Evolutionary conservation across 2,888 invertebrate genomes (phyloP).

Genomic region (Dione vanillae): DNA sequence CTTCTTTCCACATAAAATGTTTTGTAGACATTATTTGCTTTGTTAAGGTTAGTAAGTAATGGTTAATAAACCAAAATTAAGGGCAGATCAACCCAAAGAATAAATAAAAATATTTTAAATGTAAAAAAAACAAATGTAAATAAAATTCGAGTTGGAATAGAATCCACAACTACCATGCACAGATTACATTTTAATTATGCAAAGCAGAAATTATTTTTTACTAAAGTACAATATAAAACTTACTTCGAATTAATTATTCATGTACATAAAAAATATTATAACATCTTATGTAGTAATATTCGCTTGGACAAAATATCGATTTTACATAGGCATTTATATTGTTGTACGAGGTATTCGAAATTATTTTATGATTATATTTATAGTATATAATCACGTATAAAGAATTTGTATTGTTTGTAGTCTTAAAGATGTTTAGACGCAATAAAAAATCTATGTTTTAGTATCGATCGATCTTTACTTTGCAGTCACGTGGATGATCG

Average conservation of each 20-base stretch:
- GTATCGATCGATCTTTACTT: constrained; percentile 64
- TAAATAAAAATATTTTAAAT: not conserved
- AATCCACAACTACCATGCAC: not conserved
- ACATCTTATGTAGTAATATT: constrained; percentile 18
- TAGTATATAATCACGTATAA: not conserved
- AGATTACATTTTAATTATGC: not conserved
- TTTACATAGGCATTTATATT: constrained; percentile 21
- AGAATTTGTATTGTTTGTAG: not conserved
- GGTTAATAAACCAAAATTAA: not conserved
- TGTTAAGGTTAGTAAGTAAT: no score
- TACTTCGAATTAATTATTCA: constrained; percentile 14
- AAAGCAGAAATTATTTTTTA: not conserved
- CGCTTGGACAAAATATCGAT: constrained; percentile 23
- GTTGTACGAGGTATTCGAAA: not conserved
- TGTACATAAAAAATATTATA: not conserved
- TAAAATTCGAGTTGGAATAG: not conserved
- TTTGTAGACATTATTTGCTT: not conserved
- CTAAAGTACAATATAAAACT: not conserved
- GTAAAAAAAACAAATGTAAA: not conserved
- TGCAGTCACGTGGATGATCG: constrained; percentile 66
- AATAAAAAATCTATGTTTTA: constrained; percentile 23
- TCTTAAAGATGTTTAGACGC: constrained; percentile 19
- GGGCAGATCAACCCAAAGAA: not conserved
- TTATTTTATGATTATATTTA: not conserved
- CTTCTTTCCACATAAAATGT: not conserved